Evolutionary conservation across 2,113 vertebrate species (phyloP).

Genomic region (Cairina moschata): DNA sequence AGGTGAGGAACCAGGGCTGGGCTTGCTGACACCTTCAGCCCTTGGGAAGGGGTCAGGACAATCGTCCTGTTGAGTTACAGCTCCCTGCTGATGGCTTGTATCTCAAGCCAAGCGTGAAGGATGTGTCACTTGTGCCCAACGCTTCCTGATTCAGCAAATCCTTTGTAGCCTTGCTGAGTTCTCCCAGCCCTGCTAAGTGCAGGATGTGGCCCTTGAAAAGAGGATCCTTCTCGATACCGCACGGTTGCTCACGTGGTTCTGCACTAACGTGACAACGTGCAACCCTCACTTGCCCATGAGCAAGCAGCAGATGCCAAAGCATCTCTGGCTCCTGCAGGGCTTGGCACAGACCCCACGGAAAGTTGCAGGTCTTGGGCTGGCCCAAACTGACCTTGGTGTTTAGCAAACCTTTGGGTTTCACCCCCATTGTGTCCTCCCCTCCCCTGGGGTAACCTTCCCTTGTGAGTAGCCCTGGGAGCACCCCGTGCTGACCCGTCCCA

Average conservation of each 20-base stretch:
- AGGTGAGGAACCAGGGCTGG: slow-evolving; percentile 76
- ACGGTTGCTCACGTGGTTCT: background rate
- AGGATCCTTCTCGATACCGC: background rate
- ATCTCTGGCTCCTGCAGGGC: background rate
- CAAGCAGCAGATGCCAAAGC: background rate
- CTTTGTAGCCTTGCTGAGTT: background rate
- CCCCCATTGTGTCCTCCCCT: background rate
- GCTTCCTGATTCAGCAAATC: background rate
- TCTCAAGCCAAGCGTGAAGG: background rate
- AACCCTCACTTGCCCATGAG: background rate
- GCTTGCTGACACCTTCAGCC: fast-evolving
- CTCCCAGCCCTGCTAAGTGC: background rate
- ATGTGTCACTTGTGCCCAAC: fast-evolving
- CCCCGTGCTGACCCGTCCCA: background rate
- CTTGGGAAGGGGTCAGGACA: background rate
- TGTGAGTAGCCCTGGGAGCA: background rate
- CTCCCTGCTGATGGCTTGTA: background rate
- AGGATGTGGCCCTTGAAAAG: background rate
- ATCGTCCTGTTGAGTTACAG: background rate
- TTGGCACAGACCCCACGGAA: background rate
- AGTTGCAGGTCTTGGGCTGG: background rate
- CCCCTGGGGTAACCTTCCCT: background rate
- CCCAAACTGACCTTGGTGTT: background rate
- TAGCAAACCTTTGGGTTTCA: background rate
- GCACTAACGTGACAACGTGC: background rate